Evolutionary conservation across 1,140 invertebrate species (phyloP).

Genomic region (Leguminivora glycinivorella): DNA sequence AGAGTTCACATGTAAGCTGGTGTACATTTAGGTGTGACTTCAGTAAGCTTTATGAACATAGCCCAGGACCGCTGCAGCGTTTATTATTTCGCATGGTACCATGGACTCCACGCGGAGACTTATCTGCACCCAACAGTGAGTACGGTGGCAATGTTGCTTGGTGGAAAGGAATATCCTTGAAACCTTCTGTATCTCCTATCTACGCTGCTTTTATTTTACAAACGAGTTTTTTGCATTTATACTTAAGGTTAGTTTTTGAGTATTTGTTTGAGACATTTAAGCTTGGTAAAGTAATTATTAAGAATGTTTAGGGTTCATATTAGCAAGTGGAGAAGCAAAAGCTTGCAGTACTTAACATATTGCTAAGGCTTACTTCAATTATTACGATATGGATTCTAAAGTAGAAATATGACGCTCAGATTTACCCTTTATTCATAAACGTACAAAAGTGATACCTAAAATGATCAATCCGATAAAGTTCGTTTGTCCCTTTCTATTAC

Average conservation of each 20-base stretch:
- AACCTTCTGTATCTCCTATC: neutral
- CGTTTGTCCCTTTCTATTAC: too few relatives aligned
- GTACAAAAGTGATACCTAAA: too few relatives aligned
- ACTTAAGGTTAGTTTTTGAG: neutral
- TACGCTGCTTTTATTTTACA: neutral
- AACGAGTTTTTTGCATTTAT: neutral
- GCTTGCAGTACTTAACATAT: neutral
- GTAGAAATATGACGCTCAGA: neutral
- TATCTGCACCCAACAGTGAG: neutral
- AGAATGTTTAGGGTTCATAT: neutral
- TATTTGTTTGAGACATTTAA: neutral
- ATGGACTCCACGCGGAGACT: neutral
- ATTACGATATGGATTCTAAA: neutral
- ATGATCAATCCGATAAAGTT: too few relatives aligned
- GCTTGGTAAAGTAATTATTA: neutral
- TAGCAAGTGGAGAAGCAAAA: neutral
- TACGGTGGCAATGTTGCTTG: neutral
- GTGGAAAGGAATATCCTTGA: neutral
- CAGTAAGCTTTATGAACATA: neutral
- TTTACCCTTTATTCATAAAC: too few relatives aligned
- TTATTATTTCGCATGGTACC: neutral
- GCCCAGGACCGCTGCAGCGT: neutral
- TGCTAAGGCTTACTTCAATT: neutral
- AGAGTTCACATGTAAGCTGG: conserved; percentile 1
- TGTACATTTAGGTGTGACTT: neutral